Evolutionary conservation across 2,888 invertebrate genomes (phyloP), one percentile per base, ranked within the genome.

Genomic region (Tholera decimalis): DNA sequence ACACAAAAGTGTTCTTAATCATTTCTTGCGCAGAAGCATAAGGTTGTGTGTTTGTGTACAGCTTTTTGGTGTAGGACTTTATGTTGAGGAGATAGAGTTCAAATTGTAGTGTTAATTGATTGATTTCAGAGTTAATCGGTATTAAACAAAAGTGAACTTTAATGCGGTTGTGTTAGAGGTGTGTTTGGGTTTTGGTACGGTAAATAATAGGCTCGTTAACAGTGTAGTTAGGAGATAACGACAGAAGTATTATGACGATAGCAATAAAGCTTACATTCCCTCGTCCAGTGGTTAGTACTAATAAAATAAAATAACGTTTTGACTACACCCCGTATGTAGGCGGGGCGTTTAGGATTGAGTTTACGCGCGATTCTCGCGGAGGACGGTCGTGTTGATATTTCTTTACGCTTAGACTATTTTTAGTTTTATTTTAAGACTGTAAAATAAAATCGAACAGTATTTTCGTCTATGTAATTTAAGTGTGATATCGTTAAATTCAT

Each of bases 291-390:
- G 75, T 83, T 74, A 73, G 77, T 76, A 82, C 82, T 89, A 91
- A 91, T 92, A 92, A 92, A 93, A 93, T 91, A 92, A 91, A 91
- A 91, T 90, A 90, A 91, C 81, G 74, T 91, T 88, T 89, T 84
- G 93, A 92, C 89, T 89, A 95, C 95, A 93, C 93, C 94, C 94
- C 92, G 89, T 92, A 91, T 88, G 91, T 86, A 89, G 95, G 94
- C 94, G 94, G 90, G 93, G 91, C 90, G 74, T n/a, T n/a, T n/a
- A n/a, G n/a, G n/a, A 81, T 65, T 76, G 89, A 92, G 92, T 93
- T 84, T 83, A 85, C 89, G 87, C 87, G 85, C 83, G 85, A 78
- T 83, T 80, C 85, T 83, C 87, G 88, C 78, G 77, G 77, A n/a
- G 76, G 30, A 8, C 15, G 33, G 54, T 66, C 75, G 89, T 78